Evolutionary conservation across 1,140 invertebrate genomes (phyloP), one percentile per base, ranked within the genome.

Genomic region (Dendroctonus ponderosae): DNA sequence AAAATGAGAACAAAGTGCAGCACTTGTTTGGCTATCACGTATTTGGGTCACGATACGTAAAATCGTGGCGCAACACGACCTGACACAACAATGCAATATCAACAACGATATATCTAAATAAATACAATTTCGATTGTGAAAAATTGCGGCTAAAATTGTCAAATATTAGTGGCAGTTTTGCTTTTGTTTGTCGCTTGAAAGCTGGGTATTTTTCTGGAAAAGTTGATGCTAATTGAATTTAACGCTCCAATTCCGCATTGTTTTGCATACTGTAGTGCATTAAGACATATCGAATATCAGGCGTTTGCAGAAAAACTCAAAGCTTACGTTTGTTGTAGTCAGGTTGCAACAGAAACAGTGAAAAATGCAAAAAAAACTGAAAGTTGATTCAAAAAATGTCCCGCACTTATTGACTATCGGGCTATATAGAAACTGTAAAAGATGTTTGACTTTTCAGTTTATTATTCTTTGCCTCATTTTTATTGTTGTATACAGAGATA

Each of bases 11-110:
- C 37, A 60, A 60, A 60, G 58, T 60, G 58, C 58, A 60, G 40
- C 46, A 60, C 58, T 60, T 60, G 58, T 60, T 49, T 60, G 44
- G 42, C n/a, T 60, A 60, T 60, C 58, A 60, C 58, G 58, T 60
- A 60, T 60, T 60, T 60, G 38, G 44, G 58, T 60, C 58, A 60
- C 54, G 54, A 58, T 42, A 43, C 40, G 40, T 7, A 39, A 60
- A 60, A 49, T 49, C 8, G 44, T 50, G 49, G 58, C 5, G 58
- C 49, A 49, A 60, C 50, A n/a, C n/a, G 11, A 60, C 9, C 58
- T 49, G 46, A 60, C 43, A 43, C 3, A 50, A 58, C 26, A 40
- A n/a, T 41, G 53, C 53, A 41, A 56, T 56, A 14, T 12, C 12
- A n/a, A 52, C 12, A 46, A 9, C 43, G 12, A 11, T 12, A 46